Base-by-base conservation (phyloP, 2,113 vertebrate genomes). In the Marmota flaviventris region DNA sequence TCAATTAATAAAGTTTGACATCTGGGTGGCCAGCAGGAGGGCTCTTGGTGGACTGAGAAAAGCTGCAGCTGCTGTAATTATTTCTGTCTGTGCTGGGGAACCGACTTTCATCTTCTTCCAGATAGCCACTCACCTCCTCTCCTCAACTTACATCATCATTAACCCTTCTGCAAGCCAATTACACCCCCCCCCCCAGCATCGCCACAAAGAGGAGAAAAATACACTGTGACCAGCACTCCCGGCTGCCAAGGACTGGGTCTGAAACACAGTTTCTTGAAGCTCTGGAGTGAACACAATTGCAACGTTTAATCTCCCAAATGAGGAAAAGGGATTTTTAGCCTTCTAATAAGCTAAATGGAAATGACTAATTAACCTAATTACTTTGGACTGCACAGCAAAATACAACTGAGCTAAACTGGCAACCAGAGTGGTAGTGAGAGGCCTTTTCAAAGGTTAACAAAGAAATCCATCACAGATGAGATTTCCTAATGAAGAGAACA, bases 321-420 rank as follows among this genome's bases (percentile, higher is more conserved):
- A 96, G 97, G 97, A 91, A 98, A 96, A 91, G 89, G 96, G 98
- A 96, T 98, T 96, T 98, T 97, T 96, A 97, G 98, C 85, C 92
- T 97, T 94, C 94, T 98, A 98, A 98, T 98, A 98, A 98, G 96
- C 96, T 97, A 97, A 97, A 97, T 93, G 97, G 98, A 98, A 98
- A 95, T 98, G 97, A 98, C 98, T 98, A 99, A 98, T 98, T 98
- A 98, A 98, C 97, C 97, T 98, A 98, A 98, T 99, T 98, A 98
- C 61, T 97, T 95, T 97, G 96, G 97, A 0, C 96, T 96, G 95
- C 96, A 97, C 37, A 93, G 98, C 98, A 98, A 98, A 98, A 98
- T 96, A 97, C 86, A 85, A 97, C 98, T 95, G 96, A 69, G 94
- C 88, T 97, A 93, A 97, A 97, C 1, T 95, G 95, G 82, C 96